These are phyloP conservation scores for Bombus confusus DNA, from an alignment of 1,140 invertebrate genomes.

Conservation along the genomic window DNA sequence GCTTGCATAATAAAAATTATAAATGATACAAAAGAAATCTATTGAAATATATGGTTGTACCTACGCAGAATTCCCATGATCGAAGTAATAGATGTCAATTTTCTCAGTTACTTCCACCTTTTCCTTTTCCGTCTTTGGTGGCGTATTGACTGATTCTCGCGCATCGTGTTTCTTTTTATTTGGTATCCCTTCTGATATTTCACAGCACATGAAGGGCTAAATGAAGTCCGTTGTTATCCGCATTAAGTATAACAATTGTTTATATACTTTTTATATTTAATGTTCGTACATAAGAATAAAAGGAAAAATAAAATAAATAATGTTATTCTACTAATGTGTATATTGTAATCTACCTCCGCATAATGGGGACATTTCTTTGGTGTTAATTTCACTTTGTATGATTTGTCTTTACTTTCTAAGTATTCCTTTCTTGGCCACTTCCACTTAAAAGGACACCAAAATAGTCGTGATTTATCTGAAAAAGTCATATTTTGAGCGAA, in stretches of 20 bases:
- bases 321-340: background rate
- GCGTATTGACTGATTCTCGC: background rate
- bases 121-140: slow-evolving; percentile 14
- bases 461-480: slow-evolving; percentile 30
- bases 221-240: background rate
- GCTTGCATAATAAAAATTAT: slow-evolving; percentile 20
- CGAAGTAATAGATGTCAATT: slow-evolving; percentile 87
- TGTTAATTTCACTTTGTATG: slow-evolving; percentile 66
- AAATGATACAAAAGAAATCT: background rate
- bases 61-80: slow-evolving; percentile 85
- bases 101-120: slow-evolving; percentile 71
- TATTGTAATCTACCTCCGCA: slow-evolving; percentile 50
- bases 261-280: background rate
- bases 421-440: slow-evolving; percentile 59
- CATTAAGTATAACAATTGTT: slow-evolving; percentile 1
- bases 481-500: background rate
- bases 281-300: background rate
- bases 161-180: slow-evolving; percentile 7
- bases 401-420: slow-evolving; percentile 58
- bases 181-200: slow-evolving; percentile 72
- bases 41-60: slow-evolving; percentile 49
- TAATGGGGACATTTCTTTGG: slow-evolving; percentile 58
- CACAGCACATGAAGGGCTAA: slow-evolving; percentile 60
- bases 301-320: background rate
- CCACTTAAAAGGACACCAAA: slow-evolving; percentile 58